phyloP scores from a whole-genome alignment of 35 echinoderm and acorn worm species.

The Ophioderma brevispina region DNA sequence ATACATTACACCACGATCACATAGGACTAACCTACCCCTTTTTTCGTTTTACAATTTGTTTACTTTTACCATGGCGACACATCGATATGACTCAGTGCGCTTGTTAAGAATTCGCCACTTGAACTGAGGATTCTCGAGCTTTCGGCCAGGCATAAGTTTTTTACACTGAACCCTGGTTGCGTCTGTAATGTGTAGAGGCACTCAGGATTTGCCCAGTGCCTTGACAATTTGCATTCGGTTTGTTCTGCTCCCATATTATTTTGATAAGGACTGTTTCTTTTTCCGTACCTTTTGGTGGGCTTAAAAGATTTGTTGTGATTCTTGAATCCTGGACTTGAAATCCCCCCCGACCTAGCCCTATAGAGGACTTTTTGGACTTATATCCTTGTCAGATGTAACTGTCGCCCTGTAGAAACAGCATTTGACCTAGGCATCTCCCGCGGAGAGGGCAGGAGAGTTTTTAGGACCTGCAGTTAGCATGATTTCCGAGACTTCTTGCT shows the following conservation, averaged over 20 bases:
- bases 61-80: neutral
- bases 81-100: neutral
- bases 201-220: neutral
- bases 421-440: neutral
- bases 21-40: no score
- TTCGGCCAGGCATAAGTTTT: neutral
- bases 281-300: neutral
- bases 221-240: neutral
- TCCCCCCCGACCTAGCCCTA: neutral
- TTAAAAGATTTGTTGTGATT: no score
- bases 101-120: no score
- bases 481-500: neutral
- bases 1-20: no score
- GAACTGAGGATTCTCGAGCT: neutral
- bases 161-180: neutral
- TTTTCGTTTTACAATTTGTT: no score
- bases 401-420: neutral
- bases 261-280: neutral
- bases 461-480: neutral
- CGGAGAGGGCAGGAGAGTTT: neutral
- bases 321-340: neutral
- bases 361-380: neutral
- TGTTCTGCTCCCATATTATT: neutral
- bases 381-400: neutral
- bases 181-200: neutral